Conservation (phyloP, 2,888 invertebrate genomes). For the Oscheius myriophilus region DNA sequence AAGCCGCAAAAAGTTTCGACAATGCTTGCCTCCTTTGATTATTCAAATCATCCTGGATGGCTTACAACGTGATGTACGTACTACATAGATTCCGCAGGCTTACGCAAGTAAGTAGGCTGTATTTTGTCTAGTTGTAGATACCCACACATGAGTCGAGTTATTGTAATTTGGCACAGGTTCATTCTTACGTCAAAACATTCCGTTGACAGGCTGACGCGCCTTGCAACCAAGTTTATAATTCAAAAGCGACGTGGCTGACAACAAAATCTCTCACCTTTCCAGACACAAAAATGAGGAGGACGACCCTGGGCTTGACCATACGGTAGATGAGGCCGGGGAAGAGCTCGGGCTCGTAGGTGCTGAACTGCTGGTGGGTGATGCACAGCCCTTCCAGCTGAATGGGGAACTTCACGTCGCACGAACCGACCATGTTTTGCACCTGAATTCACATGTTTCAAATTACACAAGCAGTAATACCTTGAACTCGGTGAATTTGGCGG, state of each 20-base stretch:
- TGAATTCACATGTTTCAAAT: neutral
- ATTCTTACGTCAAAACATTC: too few species aligned
- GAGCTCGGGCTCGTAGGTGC: conserved; percentile 92
- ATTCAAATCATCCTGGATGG: too few species aligned
- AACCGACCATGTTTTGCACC: conserved; percentile 87
- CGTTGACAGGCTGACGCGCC: neutral
- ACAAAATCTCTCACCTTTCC: conserved; percentile 80
- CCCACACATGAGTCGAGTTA: too few species aligned
- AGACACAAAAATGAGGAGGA: conserved; percentile 95
- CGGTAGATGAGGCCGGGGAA: conserved; percentile 98
- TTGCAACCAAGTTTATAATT: too few species aligned
- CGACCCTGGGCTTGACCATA: conserved; percentile 87
- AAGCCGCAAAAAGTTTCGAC: too few species aligned
- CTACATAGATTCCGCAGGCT: too few species aligned
- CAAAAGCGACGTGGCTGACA: neutral
- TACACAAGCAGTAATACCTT: conserved; percentile 49
- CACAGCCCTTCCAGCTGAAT: conserved; percentile 84
- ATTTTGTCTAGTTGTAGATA: too few species aligned
- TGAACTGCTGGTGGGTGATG: conserved; percentile 83
- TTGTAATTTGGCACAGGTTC: neutral
- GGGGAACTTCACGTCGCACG: conserved; percentile 87
- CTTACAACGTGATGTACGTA: too few species aligned
- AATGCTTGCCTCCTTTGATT: too few species aligned
- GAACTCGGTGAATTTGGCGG: conserved; percentile 73
- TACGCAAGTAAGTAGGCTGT: too few species aligned